Evolutionary conservation across 2,888 invertebrate genomes (phyloP).

Genomic region (Eristalinus aeneus): DNA sequence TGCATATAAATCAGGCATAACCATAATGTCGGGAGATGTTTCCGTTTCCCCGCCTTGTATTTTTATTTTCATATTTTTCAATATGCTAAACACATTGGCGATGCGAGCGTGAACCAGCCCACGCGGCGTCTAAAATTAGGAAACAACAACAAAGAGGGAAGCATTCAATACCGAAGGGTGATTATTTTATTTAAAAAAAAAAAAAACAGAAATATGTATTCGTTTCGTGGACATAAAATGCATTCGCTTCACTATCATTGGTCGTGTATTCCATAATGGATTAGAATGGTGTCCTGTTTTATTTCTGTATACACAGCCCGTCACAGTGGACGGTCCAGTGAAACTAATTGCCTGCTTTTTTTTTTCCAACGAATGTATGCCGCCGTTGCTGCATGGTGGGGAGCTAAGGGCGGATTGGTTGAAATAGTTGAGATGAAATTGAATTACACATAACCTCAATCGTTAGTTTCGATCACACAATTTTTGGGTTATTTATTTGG

Average conservation of each 20-base stretch:
- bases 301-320: background rate
- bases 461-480: too few relatives aligned
- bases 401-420: background rate
- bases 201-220: background rate
- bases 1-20: conserved; percentile 51
- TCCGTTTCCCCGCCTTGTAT: background rate
- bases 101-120: background rate
- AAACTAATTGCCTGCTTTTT: background rate
- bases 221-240: conserved; percentile 30
- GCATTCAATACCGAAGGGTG: conserved; percentile 8
- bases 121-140: conserved; percentile 2
- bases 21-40: conserved; percentile 1
- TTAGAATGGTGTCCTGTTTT: background rate
- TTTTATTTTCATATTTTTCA: background rate
- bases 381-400: background rate
- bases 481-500: too few relatives aligned
- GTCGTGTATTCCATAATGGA: background rate
- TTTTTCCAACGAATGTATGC: background rate
- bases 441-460: too few relatives aligned
- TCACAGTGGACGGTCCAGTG: background rate
- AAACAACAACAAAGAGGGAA: background rate
- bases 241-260: conserved; percentile 13
- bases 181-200: conserved; percentile 18
- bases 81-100: conserved; percentile 22
- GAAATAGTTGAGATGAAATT: background rate